A percentile compares a stretch with the other conserved stretches of the same genome.
These are phyloP conservation scores for Sebastes schlegelii DNA, from an alignment of 2,113 vertebrate species.

Conservation along the genomic window DNA sequence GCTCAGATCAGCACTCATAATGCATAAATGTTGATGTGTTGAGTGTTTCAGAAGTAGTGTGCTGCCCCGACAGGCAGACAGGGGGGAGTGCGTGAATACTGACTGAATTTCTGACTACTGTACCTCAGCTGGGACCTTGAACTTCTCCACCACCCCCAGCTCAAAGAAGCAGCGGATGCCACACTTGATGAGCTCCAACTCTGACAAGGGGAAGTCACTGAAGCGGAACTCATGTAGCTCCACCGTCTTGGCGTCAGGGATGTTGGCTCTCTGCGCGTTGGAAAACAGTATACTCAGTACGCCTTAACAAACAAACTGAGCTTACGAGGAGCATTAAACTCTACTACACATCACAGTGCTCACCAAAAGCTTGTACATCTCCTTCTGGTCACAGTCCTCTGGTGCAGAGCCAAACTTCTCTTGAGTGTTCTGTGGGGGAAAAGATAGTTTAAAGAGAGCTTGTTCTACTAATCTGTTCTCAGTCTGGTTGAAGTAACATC, in stretches of 20 bases:
- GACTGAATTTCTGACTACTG: not conserved
- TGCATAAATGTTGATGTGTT: not conserved
- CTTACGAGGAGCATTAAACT: not conserved
- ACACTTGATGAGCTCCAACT: constrained; percentile 89
- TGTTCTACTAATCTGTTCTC: not conserved
- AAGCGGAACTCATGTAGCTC: constrained; percentile 89
- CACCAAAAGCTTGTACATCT: constrained; percentile 92
- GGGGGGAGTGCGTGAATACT: not conserved
- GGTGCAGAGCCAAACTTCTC: constrained; percentile 88
- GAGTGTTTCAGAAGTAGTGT: not conserved
- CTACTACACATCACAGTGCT: constrained; percentile 22
- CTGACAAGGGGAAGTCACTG: constrained; percentile 91
- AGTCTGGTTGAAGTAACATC: not conserved
- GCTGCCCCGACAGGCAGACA: not conserved
- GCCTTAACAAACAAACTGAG: constrained; percentile 1
- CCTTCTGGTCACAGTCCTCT: constrained; percentile 91
- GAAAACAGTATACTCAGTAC: constrained; percentile 3
- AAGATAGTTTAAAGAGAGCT: not conserved
- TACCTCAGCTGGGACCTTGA: constrained; percentile 95
- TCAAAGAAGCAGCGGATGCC: constrained; percentile 94
- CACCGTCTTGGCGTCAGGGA: constrained; percentile 86
- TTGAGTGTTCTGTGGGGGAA: constrained; percentile 86
- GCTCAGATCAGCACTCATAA: not conserved
- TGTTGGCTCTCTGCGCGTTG: constrained; percentile 85
- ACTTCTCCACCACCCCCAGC: constrained; percentile 93